These are phyloP conservation scores for Chironomus riparius DNA, from an alignment of 2,888 invertebrate species.

Conservation along the genomic window DNA sequence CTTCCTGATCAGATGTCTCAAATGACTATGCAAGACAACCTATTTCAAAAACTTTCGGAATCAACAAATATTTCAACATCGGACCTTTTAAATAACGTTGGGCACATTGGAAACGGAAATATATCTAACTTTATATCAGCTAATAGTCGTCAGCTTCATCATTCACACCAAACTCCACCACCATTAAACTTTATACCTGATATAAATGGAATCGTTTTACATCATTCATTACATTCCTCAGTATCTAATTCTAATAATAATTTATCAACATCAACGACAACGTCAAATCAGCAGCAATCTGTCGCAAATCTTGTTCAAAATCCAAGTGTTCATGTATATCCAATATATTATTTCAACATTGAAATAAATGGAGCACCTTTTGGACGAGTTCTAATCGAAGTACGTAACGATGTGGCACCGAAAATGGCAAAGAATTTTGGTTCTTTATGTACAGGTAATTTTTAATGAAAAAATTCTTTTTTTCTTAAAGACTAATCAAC, in stretches of 20 bases:
- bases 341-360: constrained; percentile 66
- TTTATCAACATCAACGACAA: not conserved
- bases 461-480: too few species aligned
- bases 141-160: constrained; percentile 4
- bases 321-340: constrained; percentile 50
- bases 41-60: not conserved
- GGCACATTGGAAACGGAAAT: constrained; percentile 19
- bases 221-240: constrained; percentile 10
- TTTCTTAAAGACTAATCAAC: not conserved
- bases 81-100: constrained; percentile 12
- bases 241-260: constrained; percentile 5
- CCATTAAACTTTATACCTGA: constrained; percentile 9
- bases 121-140: constrained; percentile 11
- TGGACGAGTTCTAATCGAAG: constrained; percentile 68
- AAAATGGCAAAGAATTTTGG: constrained; percentile 74
- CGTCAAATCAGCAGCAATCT: constrained; percentile 38
- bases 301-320: constrained; percentile 44
- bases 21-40: constrained; percentile 10
- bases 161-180: not conserved
- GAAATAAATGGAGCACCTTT: constrained; percentile 61
- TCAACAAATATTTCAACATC: not conserved
- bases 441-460: constrained; percentile 53
- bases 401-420: constrained; percentile 67
- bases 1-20: constrained; percentile 20
- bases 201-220: constrained; percentile 12